Evolutionary conservation across 2,113 vertebrate genomes (phyloP).

Genomic region (Rhegmatorhina hoffmannsi): DNA sequence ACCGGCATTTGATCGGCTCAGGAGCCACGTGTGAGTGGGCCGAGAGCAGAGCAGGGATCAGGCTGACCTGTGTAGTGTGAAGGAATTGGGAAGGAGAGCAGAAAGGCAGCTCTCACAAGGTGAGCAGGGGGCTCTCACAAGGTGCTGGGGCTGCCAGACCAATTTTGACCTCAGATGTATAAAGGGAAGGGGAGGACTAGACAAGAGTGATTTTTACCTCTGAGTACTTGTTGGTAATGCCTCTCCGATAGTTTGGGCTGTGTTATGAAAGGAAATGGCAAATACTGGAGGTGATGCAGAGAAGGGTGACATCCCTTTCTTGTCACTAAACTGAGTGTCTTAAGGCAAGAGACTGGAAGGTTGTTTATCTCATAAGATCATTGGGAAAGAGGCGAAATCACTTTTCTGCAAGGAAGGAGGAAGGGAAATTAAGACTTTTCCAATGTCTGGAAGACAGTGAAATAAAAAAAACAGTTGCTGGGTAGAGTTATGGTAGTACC

Average conservation of each 20-base stretch:
- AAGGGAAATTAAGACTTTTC: background rate
- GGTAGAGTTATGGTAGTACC: background rate
- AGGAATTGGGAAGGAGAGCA: background rate
- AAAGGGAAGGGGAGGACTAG: background rate
- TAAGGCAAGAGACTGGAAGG: background rate
- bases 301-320: background rate
- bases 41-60: background rate
- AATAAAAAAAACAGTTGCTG: background rate
- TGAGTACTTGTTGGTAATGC: background rate
- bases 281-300: background rate
- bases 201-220: background rate
- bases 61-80: background rate
- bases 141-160: background rate
- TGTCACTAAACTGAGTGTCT: background rate
- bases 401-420: background rate
- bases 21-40: rapidly evolving
- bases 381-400: background rate
- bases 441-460: background rate
- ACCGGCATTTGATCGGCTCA: background rate
- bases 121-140: background rate
- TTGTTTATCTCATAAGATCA: background rate
- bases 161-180: background rate
- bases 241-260: background rate
- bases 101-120: background rate
- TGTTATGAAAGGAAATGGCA: background rate